Evolutionary conservation across 2,113 vertebrate genomes (phyloP).

Genomic region (Gymnocephalus cernua): DNA sequence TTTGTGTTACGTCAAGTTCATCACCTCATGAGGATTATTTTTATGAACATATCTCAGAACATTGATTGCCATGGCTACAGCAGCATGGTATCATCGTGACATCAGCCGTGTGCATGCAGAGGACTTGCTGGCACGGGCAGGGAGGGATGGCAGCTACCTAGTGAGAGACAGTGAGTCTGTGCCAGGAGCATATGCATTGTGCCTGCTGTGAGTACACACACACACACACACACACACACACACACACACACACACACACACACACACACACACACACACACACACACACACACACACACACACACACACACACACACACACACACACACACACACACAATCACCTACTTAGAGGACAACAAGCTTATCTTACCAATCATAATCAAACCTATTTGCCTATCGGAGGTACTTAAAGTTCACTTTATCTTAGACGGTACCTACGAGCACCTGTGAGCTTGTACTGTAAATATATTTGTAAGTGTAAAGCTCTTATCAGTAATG

Average conservation of each 20-base stretch:
- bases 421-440: background rate
- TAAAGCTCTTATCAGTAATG: background rate
- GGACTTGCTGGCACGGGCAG: conserved; percentile 88
- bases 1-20: conserved; percentile 29
- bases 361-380: background rate
- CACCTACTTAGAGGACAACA: background rate
- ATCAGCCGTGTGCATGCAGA: conserved; percentile 90
- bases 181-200: conserved; percentile 89
- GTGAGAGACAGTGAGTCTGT: conserved; percentile 93
- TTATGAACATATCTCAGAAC: conserved; percentile 28
- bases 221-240: conserved; percentile 34
- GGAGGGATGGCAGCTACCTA: conserved; percentile 90
- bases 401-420: background rate
- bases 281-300: conserved; percentile 31
- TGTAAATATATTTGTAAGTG: background rate
- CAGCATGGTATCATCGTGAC: conserved; percentile 90
- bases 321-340: conserved; percentile 9
- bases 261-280: conserved; percentile 23
- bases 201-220: conserved; percentile 88
- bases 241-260: conserved; percentile 22
- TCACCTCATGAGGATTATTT: conserved; percentile 67
- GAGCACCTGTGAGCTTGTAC: background rate
- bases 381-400: background rate
- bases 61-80: conserved; percentile 80
- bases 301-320: conserved; percentile 19